Percentiles rank a stretch among this genome's conserved stretches.
These are phyloP conservation scores for Cyprinodon diabolis DNA, from an alignment of 2,797 vertebrate species.

Conservation along the genomic window DNA sequence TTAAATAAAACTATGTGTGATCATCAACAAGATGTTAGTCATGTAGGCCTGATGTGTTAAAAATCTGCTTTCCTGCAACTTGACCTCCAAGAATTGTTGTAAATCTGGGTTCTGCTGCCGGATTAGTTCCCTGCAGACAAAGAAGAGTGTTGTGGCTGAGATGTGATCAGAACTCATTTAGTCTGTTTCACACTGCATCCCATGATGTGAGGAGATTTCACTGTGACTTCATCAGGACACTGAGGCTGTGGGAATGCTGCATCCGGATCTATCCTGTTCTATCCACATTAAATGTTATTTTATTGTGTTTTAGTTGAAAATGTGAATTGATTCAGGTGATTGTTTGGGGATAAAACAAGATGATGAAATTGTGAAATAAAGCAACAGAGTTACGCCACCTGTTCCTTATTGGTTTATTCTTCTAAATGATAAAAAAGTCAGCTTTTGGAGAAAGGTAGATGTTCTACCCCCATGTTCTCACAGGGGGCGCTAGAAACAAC, in stretches of 20 bases:
- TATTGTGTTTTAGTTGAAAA: neutral
- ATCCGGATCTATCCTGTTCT: neutral
- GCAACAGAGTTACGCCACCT: neutral
- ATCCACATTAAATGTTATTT: neutral
- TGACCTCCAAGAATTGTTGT: neutral
- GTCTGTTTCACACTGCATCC: slow-evolving; percentile 48
- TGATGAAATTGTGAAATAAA: slow-evolving; percentile 4
- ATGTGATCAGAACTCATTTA: slow-evolving; percentile 43
- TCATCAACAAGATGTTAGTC: neutral
- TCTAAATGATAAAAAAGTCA: neutral
- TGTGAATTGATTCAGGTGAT: slow-evolving; percentile 1
- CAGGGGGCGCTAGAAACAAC: slow-evolving; percentile 63
- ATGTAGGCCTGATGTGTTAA: neutral
- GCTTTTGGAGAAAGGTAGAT: neutral
- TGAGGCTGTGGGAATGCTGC: neutral
- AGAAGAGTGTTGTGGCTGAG: slow-evolving; percentile 27
- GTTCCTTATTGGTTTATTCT: neutral
- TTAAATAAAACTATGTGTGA: neutral
- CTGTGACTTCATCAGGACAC: too few relatives aligned
- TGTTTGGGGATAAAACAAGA: slow-evolving; percentile 70
- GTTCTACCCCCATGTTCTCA: slow-evolving; percentile 37
- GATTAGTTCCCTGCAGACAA: neutral
- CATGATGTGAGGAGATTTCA: slow-evolving; percentile 44
- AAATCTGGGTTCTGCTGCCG: neutral
- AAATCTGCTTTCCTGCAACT: neutral